Percentiles rank a stretch among this genome's conserved stretches.
These are phyloP conservation scores for Pyralis farinalis DNA, from an alignment of 2,888 invertebrate species.

Conservation along the genomic window DNA sequence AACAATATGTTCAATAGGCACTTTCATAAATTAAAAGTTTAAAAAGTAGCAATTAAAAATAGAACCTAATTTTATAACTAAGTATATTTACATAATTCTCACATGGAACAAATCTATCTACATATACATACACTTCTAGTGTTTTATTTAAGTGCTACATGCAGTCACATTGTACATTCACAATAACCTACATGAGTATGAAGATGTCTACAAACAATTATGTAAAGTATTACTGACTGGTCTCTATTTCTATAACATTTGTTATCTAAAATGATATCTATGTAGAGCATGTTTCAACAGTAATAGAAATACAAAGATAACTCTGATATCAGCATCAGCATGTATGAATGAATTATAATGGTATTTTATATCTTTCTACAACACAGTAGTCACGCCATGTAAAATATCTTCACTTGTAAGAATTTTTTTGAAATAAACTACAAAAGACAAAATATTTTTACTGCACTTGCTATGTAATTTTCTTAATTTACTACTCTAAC, in stretches of 20 bases:
- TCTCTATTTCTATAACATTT: constrained; percentile 5
- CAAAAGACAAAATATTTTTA: too few species aligned
- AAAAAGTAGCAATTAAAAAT: constrained; percentile 36
- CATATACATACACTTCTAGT: constrained; percentile 67
- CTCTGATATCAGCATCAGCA: too few species aligned
- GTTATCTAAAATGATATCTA: constrained; percentile 5
- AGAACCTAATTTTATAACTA: constrained; percentile 50
- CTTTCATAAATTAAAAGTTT: constrained; percentile 44
- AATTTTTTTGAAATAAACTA: too few species aligned
- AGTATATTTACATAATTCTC: constrained; percentile 60
- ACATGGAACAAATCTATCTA: constrained; percentile 56
- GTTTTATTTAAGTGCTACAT: constrained; percentile 36
- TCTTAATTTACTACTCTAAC: too few species aligned
- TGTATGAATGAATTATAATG: too few species aligned
- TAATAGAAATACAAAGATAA: constrained; percentile 23
- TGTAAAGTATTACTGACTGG: background rate
- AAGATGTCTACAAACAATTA: constrained; percentile 1
- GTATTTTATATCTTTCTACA: too few species aligned
- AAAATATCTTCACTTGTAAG: too few species aligned
- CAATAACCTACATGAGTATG: constrained; percentile 58
- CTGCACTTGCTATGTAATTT: too few species aligned
- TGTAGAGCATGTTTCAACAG: constrained; percentile 10
- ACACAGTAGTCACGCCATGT: too few species aligned
- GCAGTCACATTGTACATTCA: constrained; percentile 65
- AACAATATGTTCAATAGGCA: constrained; percentile 45